These are phyloP conservation scores for Pelagia noctiluca DNA, from an alignment of 30 jellyfish, hydroid and myxozoan species.

Conservation along the genomic window DNA sequence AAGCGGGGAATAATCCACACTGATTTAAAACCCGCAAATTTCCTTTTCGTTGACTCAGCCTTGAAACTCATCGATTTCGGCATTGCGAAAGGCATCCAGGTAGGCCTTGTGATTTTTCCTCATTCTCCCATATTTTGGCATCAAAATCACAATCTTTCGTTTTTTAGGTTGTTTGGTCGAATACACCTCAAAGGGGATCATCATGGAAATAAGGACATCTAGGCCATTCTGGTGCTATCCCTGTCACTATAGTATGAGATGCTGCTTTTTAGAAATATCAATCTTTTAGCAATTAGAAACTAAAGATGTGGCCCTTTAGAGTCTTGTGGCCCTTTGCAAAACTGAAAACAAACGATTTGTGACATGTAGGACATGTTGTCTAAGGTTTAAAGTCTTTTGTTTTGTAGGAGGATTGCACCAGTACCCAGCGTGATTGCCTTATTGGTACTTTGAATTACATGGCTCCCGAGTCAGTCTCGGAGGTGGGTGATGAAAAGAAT, in stretches of 20 bases:
- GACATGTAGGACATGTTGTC: too few species aligned
- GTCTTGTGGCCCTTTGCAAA: too few species aligned
- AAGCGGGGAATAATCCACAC: constrained; percentile 86
- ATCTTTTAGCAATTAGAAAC: background rate
- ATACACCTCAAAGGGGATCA: too few species aligned
- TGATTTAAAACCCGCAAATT: constrained; percentile 96
- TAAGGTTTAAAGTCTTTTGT: background rate
- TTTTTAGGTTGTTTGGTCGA: too few species aligned
- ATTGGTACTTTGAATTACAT: constrained; percentile 96
- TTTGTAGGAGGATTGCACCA: constrained; percentile 85
- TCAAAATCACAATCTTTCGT: too few species aligned
- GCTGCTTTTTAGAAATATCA: too few species aligned
- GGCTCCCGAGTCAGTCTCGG: constrained; percentile 95
- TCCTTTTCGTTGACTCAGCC: constrained; percentile 80
- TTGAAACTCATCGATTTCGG: constrained; percentile 97
- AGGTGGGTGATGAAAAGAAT: constrained; percentile 45
- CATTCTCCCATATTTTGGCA: background rate
- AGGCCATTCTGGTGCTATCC: too few species aligned
- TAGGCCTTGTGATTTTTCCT: constrained; percentile 17
- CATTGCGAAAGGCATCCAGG: constrained; percentile 90
- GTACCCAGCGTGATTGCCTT: constrained; percentile 85
- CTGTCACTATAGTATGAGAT: too few species aligned
- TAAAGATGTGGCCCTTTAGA: too few species aligned
- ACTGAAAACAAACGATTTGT: too few species aligned
- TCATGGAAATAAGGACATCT: too few species aligned